phyloP scores from a whole-genome alignment of 2,113 vertebrate species.

The Chitala chitala region DNA sequence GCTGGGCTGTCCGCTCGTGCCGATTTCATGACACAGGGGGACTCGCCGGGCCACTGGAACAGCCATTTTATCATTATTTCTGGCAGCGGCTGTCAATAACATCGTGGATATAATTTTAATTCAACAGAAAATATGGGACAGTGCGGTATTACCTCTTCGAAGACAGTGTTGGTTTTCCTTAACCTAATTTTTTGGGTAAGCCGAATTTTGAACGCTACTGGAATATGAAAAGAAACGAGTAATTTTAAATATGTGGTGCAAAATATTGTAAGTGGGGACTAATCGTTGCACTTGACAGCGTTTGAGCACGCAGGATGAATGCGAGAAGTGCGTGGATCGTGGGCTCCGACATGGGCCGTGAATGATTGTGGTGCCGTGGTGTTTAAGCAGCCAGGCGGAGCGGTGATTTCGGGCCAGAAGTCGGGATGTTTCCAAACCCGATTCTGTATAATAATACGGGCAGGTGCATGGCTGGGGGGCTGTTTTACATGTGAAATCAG shows the following conservation, averaged over 20 bases:
- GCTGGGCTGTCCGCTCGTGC: slow-evolving; percentile 24
- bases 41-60: slow-evolving; percentile 21
- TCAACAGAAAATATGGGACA: slow-evolving; percentile 60
- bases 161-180: slow-evolving; percentile 93
- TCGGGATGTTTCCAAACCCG: too few species aligned
- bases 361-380: too few species aligned
- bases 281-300: too few species aligned
- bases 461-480: too few species aligned
- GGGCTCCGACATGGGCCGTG: too few species aligned
- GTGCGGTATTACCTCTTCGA: slow-evolving; percentile 93
- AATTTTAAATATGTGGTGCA: not conserved
- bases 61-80: slow-evolving; percentile 32
- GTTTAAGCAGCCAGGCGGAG: too few species aligned
- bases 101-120: not conserved
- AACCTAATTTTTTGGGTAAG: slow-evolving; percentile 95
- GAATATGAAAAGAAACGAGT: not conserved
- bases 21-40: slow-evolving; percentile 15
- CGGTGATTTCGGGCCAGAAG: too few species aligned
- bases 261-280: not conserved
- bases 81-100: not conserved
- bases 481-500: too few species aligned
- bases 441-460: too few species aligned
- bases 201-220: not conserved
- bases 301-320: too few species aligned
- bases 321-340: too few species aligned